Evolutionary conservation across 23 tunicate species (phyloP).

Genomic region (Styela plicata): DNA sequence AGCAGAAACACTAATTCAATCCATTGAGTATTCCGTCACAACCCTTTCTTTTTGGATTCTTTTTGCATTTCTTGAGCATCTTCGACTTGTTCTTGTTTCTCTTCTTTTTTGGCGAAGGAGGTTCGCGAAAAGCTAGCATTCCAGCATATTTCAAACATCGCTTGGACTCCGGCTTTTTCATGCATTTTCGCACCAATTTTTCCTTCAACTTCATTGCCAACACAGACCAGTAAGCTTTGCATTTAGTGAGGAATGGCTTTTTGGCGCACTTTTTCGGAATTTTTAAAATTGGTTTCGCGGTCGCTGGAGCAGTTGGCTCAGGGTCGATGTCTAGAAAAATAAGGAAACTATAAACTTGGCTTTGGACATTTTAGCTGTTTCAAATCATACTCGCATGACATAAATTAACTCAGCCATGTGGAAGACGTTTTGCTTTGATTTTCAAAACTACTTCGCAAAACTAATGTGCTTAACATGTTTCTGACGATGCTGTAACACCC

Average conservation of each 20-base stretch:
- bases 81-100: not conserved
- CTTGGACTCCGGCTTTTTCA: not conserved
- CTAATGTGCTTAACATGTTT: no score
- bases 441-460: no score
- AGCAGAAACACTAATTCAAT: not conserved
- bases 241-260: conserved; percentile 11
- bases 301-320: not conserved
- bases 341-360: no score
- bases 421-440: no score
- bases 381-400: no score
- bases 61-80: conserved; percentile 2
- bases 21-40: not conserved
- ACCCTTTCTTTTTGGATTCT: not conserved
- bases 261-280: conserved; percentile 2
- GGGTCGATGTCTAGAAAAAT: not conserved
- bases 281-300: not conserved
- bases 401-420: no score
- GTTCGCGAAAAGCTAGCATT: not conserved
- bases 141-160: not conserved
- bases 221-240: not conserved
- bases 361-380: no score
- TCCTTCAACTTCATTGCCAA: not conserved
- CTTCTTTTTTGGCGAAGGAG: not conserved
- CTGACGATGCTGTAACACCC: no score
- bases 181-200: conserved; percentile 20